Evolutionary conservation across 2,888 invertebrate species (phyloP).

Genomic region (Acanthopleura granulata): DNA sequence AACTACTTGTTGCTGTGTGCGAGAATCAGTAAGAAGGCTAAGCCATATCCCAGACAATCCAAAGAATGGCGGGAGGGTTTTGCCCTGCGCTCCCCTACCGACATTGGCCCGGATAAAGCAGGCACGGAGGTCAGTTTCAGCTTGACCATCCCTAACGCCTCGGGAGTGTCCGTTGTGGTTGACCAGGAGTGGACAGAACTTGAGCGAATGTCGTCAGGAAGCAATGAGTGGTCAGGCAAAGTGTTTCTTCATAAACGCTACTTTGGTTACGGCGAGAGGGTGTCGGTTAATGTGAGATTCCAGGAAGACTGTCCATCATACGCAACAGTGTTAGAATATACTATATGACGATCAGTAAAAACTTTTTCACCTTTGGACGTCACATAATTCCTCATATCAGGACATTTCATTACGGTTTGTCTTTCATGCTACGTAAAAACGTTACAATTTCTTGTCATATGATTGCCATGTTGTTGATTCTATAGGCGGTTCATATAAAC

Average conservation of each 20-base stretch:
- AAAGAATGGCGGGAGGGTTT: slow-evolving; percentile 6
- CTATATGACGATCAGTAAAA: neutral
- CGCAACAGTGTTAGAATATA: slow-evolving; percentile 6
- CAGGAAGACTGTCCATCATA: slow-evolving; percentile 5
- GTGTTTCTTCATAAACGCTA: neutral
- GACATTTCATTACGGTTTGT: too few relatives aligned
- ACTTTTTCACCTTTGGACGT: too few relatives aligned
- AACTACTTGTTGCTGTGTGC: neutral
- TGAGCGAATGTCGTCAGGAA: neutral
- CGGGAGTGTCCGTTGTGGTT: neutral
- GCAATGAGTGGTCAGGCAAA: neutral
- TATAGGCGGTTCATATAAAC: too few relatives aligned
- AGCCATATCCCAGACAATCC: neutral
- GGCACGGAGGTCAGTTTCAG: neutral
- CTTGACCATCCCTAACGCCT: neutral
- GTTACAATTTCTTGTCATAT: too few relatives aligned
- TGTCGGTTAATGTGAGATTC: neutral
- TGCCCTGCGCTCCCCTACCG: neutral
- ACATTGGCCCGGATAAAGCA: neutral
- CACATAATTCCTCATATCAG: too few relatives aligned
- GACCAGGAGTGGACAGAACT: slow-evolving; percentile 7
- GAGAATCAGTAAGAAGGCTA: slow-evolving; percentile 11
- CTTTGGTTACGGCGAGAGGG: neutral
- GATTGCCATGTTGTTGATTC: too few relatives aligned
- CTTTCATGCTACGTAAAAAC: too few relatives aligned